Percentiles rank a stretch among this genome's conserved stretches.
phyloP scores from a whole-genome alignment of 2,113 vertebrate species.

The Gnathonemus longibarbis region DNA sequence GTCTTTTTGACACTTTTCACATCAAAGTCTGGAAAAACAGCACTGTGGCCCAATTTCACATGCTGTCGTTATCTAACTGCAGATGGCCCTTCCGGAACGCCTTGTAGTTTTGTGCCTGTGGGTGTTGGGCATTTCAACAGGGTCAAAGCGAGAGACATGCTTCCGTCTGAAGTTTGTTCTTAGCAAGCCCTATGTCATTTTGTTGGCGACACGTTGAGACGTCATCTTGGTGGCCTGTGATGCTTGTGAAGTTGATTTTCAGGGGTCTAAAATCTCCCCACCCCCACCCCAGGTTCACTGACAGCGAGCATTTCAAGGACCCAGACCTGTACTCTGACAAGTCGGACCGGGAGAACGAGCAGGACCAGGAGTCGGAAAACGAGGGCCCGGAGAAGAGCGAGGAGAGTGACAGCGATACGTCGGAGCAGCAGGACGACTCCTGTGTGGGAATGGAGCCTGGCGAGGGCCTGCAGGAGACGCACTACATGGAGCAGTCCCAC shows the following conservation, averaged over 20 bases:
- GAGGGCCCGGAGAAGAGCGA: slow-evolving; percentile 91
- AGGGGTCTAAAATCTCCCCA: background rate
- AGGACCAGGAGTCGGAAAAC: slow-evolving; percentile 88
- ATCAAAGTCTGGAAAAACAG: background rate
- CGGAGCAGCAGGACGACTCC: slow-evolving; percentile 88
- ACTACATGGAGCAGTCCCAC: slow-evolving; percentile 79
- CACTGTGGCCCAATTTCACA: background rate
- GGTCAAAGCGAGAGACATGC: background rate
- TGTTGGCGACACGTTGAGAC: background rate
- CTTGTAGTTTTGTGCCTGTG: background rate
- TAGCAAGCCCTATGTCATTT: background rate
- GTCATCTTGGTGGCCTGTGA: background rate
- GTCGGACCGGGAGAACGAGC: slow-evolving; percentile 91
- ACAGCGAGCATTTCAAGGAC: slow-evolving; percentile 90
- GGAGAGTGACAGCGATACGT: slow-evolving; percentile 92
- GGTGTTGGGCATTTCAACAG: background rate
- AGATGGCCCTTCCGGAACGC: background rate
- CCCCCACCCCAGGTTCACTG: slow-evolving; percentile 67
- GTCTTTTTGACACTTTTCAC: background rate
- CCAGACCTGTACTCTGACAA: slow-evolving; percentile 94
- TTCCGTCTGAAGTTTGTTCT: background rate
- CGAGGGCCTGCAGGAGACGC: slow-evolving; percentile 76
- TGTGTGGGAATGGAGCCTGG: slow-evolving; percentile 77
- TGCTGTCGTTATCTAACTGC: background rate
- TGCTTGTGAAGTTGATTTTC: background rate